Conservation (phyloP, 2,113 vertebrate species). For the Vulpes ferrilata region DNA sequence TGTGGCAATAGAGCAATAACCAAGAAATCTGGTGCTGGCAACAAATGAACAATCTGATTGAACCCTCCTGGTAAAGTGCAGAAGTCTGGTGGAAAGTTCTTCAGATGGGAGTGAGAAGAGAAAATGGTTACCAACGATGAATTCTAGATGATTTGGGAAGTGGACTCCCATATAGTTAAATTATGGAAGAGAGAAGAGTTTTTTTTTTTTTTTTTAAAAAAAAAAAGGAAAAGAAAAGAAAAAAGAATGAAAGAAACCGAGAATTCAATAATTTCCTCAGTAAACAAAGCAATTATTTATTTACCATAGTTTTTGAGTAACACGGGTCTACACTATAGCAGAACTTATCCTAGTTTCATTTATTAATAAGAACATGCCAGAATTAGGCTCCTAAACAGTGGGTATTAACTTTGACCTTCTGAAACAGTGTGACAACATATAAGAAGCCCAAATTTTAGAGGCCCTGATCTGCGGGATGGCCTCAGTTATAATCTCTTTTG, state of each 20-base stretch:
- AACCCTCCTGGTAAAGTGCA: neutral
- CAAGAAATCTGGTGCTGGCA: neutral
- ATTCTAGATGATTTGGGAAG: neutral
- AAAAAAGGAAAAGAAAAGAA: too few species aligned
- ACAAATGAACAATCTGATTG: neutral
- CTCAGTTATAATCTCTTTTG: neutral
- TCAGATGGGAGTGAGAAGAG: neutral
- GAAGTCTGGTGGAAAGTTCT: neutral
- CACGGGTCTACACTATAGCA: neutral
- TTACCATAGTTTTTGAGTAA: slow-evolving; percentile 36
- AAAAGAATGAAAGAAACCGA: neutral
- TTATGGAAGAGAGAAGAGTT: neutral
- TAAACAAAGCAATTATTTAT: slow-evolving; percentile 21
- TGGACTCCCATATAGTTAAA: neutral
- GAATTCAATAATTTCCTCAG: neutral
- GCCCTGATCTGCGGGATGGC: neutral
- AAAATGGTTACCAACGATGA: neutral
- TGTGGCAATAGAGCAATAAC: neutral
- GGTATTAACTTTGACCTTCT: neutral
- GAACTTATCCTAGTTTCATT: neutral
- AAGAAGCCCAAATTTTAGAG: slow-evolving; percentile 34
- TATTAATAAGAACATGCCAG: slow-evolving; percentile 6
- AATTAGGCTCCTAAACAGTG: neutral
- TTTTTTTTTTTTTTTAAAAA: neutral
- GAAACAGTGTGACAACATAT: neutral